These are phyloP conservation scores for Microctenopoma steveboyesi DNA, from an alignment of 2,797 vertebrate species.

Conservation along the genomic window DNA sequence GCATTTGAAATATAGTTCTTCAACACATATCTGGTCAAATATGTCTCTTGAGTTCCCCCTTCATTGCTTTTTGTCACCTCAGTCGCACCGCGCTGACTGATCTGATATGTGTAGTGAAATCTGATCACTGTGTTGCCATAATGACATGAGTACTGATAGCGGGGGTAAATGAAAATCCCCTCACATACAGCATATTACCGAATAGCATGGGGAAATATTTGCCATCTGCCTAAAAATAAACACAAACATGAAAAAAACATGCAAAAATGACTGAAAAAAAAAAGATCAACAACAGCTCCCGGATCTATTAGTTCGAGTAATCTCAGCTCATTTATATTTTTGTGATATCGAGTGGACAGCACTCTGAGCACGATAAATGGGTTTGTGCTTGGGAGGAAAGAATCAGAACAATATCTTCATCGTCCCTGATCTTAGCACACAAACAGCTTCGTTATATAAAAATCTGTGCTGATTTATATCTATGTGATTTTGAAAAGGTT, in stretches of 20 bases:
- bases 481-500: slow-evolving; percentile 52
- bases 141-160: slow-evolving; percentile 8
- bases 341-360: slow-evolving; percentile 45
- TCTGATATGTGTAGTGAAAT: slow-evolving; percentile 17
- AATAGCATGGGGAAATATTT: slow-evolving; percentile 11
- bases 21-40: no score
- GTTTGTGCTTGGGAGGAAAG: slow-evolving; percentile 31
- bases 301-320: slow-evolving; percentile 33
- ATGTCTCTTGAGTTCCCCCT: not conserved
- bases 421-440: slow-evolving; percentile 40
- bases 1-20: no score
- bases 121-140: slow-evolving; percentile 1
- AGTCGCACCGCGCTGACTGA: not conserved
- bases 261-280: slow-evolving; percentile 19
- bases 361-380: slow-evolving; percentile 34
- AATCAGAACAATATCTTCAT: slow-evolving; percentile 43
- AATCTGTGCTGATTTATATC: slow-evolving; percentile 54
- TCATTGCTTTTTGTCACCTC: not conserved
- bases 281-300: slow-evolving; percentile 4
- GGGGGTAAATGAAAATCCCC: slow-evolving; percentile 13
- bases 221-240: slow-evolving; percentile 23
- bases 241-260: slow-evolving; percentile 23
- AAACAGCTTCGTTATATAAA: slow-evolving; percentile 32
- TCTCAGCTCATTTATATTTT: slow-evolving; percentile 52
- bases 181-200: not conserved